Evolutionary conservation across 2,888 invertebrate species (phyloP).

Genomic region (Zhuqinia jingwanae): DNA sequence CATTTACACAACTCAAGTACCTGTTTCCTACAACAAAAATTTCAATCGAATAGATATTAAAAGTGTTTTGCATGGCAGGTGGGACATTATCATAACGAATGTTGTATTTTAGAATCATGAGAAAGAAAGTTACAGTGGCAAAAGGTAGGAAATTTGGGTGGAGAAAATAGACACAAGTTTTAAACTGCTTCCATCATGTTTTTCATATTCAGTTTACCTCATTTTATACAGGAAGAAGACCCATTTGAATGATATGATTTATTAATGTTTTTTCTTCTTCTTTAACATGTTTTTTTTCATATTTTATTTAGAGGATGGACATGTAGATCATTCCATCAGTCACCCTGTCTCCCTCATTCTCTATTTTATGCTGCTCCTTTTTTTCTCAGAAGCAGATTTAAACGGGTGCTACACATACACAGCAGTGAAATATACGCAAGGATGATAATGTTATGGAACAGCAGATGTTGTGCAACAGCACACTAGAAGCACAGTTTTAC

Average conservation of each 20-base stretch:
- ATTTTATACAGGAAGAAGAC: not conserved
- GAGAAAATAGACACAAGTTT: too few relatives aligned
- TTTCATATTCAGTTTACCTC: not conserved
- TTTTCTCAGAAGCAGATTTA: not conserved
- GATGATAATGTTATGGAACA: not conserved
- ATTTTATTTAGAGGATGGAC: conserved; percentile 42
- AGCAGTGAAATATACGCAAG: not conserved
- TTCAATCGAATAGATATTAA: too few relatives aligned
- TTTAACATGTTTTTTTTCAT: not conserved
- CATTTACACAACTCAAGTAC: too few relatives aligned
- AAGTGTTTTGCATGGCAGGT: conserved; percentile 35
- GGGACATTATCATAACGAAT: conserved; percentile 11
- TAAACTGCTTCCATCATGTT: not conserved
- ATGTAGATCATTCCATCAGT: conserved; percentile 45
- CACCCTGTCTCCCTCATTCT: not conserved
- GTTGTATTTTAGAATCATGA: too few relatives aligned
- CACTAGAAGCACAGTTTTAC: not conserved
- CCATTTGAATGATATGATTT: conserved; percentile 33
- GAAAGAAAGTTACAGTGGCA: too few relatives aligned
- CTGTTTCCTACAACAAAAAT: too few relatives aligned
- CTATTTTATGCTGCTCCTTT: not conserved
- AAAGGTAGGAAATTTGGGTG: not conserved
- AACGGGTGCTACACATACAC: not conserved
- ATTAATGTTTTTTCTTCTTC: conserved; percentile 30
- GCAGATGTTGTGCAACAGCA: not conserved